Evolutionary conservation across 2,797 vertebrate species (phyloP), one percentile per base, ranked within the genome.

Genomic region (Lepilemur septentrionalis): DNA sequence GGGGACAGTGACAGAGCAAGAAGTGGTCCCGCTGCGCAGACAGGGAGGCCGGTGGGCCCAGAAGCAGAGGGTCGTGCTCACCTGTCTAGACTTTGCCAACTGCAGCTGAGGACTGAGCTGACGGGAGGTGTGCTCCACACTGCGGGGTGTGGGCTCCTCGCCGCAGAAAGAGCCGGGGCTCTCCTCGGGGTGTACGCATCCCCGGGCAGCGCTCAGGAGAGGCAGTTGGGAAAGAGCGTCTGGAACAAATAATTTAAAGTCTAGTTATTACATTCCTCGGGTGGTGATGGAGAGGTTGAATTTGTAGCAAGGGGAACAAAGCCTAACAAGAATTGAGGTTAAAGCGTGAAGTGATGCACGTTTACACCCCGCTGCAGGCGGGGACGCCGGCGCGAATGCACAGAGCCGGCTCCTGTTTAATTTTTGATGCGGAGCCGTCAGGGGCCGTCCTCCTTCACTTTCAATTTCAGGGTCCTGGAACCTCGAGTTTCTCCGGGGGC

Each of bases 361-460:
- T 32, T 65, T 80, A 65, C 83, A 4, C 92, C 83, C 82, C 38
- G 91, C 15, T 95, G 4, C 30, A 0, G n/a, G 84, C 81, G 7
- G 9, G 52, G 59, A 9, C 30, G 79, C 73, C 43, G 5, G 41
- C 46, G 87, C 57, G 89, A 82, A 18, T 38, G 52, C 78, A 30
- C 52, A 25, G 81, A 28, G 87, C 67, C 28, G 35, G 63, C 67
- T 93, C 61, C 91, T 50, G 52, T 78, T 96, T 65, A 72, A 57
- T 95, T 94, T 97, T 87, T 95, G 67, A 82, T 95, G 94, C 43
- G 6, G 30, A 92, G 55, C 87, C 88, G 30, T 15, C 15, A 25
- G 96, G 86, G 97, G 94, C 18, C 2, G 0, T 81, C 72, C 55
- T 79, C 87, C 83, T 93, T 89, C 69, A 1, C 32, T 87, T 79